Percentiles rank a stretch among this genome's conserved stretches.
Evolutionary conservation across 2,888 invertebrate species (phyloP).

Genomic region (Protodeltote pygarga): DNA sequence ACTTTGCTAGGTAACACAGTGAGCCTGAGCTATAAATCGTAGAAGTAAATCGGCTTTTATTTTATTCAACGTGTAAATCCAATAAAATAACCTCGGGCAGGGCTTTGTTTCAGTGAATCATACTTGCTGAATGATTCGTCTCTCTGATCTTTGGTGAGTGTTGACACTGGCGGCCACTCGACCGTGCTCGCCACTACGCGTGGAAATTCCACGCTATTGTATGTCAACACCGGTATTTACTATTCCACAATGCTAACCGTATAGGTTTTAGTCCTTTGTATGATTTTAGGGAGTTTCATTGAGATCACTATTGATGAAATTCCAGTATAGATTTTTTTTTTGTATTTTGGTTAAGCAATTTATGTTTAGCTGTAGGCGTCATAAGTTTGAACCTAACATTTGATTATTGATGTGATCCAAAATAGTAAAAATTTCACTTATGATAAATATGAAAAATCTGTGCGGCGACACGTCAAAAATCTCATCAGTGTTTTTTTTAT

Average conservation of each 20-base stretch:
- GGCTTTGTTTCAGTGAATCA: conserved; percentile 31
- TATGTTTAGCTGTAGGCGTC: no score
- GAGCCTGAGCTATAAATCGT: neutral
- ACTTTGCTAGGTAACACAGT: conserved; percentile 11
- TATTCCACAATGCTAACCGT: neutral
- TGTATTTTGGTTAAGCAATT: no score
- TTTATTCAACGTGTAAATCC: conserved; percentile 18
- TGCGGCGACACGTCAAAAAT: no score
- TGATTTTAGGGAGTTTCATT: conserved; percentile 1
- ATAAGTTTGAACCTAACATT: no score
- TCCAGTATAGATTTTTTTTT: no score
- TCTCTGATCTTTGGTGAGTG: conserved; percentile 37
- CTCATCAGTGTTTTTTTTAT: no score
- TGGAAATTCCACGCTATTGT: conserved; percentile 11
- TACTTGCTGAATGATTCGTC: conserved; percentile 23
- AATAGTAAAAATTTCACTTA: no score
- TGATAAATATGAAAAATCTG: no score
- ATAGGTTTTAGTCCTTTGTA: conserved; percentile 8
- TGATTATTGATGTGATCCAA: no score
- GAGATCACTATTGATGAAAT: conserved; percentile 10
- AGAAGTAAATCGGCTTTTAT: neutral
- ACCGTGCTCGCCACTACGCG: conserved; percentile 16
- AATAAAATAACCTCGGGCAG: conserved; percentile 33
- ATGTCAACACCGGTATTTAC: conserved; percentile 13
- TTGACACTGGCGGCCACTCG: conserved; percentile 41